These are phyloP conservation scores for Anorthoa munda DNA, from an alignment of 2,888 invertebrate species.

Conservation along the genomic window DNA sequence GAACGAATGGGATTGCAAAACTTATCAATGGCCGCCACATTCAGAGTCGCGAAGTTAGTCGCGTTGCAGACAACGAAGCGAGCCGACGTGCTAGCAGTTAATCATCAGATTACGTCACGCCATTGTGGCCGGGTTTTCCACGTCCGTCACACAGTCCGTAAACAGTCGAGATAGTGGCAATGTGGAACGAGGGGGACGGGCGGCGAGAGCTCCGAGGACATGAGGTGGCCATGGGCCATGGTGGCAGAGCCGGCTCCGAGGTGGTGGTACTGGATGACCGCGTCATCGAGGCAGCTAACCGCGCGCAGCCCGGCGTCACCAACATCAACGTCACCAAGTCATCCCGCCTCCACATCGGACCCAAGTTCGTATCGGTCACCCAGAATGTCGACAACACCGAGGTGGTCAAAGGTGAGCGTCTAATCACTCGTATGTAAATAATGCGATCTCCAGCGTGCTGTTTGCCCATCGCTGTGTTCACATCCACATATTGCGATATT, in stretches of 20 bases:
- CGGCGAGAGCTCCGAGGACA: conserved; percentile 63
- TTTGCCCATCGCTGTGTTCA: conserved; percentile 45
- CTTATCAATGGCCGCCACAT: conserved; percentile 53
- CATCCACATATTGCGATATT: conserved; percentile 53
- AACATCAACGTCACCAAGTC: conserved; percentile 82
- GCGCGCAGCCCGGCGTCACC: conserved; percentile 72
- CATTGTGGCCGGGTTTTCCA: conserved; percentile 65
- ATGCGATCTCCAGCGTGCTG: conserved; percentile 51
- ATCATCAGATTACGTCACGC: conserved; percentile 67
- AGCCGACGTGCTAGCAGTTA: conserved; percentile 69
- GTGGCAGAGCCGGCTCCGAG: conserved; percentile 70
- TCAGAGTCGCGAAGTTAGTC: conserved; percentile 73
- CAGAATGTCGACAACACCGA: conserved; percentile 84
- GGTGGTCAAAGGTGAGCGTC: conserved; percentile 84
- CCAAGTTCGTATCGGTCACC: conserved; percentile 83
- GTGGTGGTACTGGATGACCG: conserved; percentile 76
- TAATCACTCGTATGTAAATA: conserved; percentile 57
- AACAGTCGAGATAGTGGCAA: conserved; percentile 66
- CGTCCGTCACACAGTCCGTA: conserved; percentile 47
- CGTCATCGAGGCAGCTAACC: conserved; percentile 64
- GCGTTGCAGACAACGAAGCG: conserved; percentile 70
- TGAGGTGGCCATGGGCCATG: conserved; percentile 59
- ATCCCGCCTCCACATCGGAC: conserved; percentile 82
- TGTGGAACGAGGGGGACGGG: conserved; percentile 72
- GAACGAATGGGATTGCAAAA: conserved; percentile 55